Evolutionary conservation across 2,797 vertebrate species (phyloP), one percentile per base, ranked within the genome.

Genomic region (Mormyrops attenuatus): DNA sequence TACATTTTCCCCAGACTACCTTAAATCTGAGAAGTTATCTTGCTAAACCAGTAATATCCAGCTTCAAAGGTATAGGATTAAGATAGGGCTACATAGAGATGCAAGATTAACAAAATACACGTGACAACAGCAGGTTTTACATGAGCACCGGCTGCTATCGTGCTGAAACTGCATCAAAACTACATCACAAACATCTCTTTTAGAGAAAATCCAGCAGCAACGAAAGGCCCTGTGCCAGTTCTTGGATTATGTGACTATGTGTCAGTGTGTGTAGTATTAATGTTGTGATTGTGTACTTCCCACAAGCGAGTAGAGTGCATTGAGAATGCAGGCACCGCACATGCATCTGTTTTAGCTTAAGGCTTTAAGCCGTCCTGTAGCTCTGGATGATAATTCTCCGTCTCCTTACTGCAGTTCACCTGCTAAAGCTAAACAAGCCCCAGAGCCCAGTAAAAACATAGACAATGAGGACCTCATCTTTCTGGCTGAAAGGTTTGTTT

Each of bases 401-500:
- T 85, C 41, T 20, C 22, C 22, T 82, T 2, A 69, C 89, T 92
- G 89, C 91, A 96, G 95, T 44, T 85, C 30, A 91, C 92, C 91
- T 88, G 34, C 44, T 44, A 44, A 85, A 22, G 53, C 89, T 66
- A 92, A 93, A 90, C 92, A 93, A 90, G 41, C 60, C 82, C 90
- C 92, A n/a, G 82, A 80, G 3, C 85, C 91, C 90, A 93, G 88
- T 88, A 90, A 91, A 73, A 20, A 77, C 69, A 84, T 94, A 87
- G 30, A 90, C 53, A 94, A 94, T 88, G 94, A 93, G 0, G 93
- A 96, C 91, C 95, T 96, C 52, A 91, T 95, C 80, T 87, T 89
- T 89, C 90, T 96, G 88, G 84, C 1, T 88, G 88, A 93, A 73
- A 89, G 95, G 95, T 96, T 91, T 55, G 95, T 95, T 41, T 44